A percentile compares a stretch with the other conserved stretches of the same genome.
Conservation (phyloP, 2,797 vertebrate species). For the Rhadinocentrus ornatus region DNA sequence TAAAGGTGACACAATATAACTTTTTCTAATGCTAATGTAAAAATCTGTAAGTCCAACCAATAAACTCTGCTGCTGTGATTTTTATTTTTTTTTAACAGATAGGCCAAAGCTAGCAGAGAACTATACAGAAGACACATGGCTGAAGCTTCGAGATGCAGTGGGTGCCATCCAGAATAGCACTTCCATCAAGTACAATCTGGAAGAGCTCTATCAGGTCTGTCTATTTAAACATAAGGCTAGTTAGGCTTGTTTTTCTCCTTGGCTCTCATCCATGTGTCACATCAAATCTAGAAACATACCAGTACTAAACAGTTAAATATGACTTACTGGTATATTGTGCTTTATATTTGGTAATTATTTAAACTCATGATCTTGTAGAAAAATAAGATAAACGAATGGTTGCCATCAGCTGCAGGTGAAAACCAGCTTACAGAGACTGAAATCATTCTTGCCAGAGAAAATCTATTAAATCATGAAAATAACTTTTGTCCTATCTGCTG, state of each 20-base stretch:
- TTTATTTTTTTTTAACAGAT: conserved; percentile 81
- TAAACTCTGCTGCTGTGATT: neutral
- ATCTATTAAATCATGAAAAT: neutral
- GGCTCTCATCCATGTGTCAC: neutral
- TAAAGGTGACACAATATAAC: neutral
- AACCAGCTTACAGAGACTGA: neutral
- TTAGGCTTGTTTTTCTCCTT: neutral
- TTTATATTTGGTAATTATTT: neutral
- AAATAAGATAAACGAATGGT: neutral
- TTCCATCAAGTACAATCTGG: conserved; percentile 98
- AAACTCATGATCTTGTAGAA: neutral
- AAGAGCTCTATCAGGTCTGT: conserved; percentile 94
- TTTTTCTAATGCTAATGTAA: neutral
- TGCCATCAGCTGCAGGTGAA: neutral
- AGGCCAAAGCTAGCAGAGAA: conserved; percentile 98
- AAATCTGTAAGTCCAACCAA: neutral
- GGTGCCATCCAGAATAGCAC: conserved; percentile 99
- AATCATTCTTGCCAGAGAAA: neutral
- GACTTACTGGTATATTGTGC: neutral
- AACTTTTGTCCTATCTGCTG: neutral
- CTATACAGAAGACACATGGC: conserved; percentile 98
- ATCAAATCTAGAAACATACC: too few species aligned
- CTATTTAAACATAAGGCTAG: neutral
- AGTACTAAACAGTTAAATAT: neutral
- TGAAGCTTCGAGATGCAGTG: conserved; percentile 97